Conservation (phyloP, 2,113 vertebrate species). For the Psittacula cyanocephala region DNA sequence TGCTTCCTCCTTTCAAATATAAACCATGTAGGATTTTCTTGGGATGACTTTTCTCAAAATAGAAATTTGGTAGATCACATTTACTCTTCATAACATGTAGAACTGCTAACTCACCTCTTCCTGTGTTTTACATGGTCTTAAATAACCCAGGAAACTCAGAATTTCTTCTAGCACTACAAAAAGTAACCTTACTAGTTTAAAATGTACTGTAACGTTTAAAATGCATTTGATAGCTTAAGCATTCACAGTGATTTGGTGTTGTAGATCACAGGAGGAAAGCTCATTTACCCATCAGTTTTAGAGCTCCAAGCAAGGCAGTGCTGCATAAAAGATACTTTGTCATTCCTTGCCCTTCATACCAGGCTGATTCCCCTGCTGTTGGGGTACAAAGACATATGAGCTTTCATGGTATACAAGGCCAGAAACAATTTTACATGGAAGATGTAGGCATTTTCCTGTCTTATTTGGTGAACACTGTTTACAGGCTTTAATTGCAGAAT, state of each 20-base stretch:
- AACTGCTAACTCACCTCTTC: not conserved
- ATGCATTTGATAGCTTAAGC: slow-evolving; percentile 21
- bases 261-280: slow-evolving; percentile 27
- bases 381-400: not conserved
- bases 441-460: not conserved
- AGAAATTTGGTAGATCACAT: not conserved
- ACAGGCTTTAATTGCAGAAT: not conserved
- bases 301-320: not conserved
- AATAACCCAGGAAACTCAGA: not conserved
- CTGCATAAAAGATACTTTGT: slow-evolving; percentile 11
- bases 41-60: not conserved
- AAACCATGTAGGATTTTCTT: not conserved
- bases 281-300: slow-evolving; percentile 37
- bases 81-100: not conserved
- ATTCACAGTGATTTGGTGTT: not conserved
- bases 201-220: slow-evolving; percentile 2
- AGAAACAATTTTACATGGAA: not conserved
- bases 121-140: not conserved
- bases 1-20: not conserved
- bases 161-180: not conserved
- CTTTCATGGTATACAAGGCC: accelerated
- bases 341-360: slow-evolving; percentile 27
- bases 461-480: not conserved
- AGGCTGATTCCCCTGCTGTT: not conserved
- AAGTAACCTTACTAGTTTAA: not conserved